These are phyloP conservation scores for Oxyura jamaicensis DNA, from an alignment of 2,113 vertebrate species.

Conservation along the genomic window DNA sequence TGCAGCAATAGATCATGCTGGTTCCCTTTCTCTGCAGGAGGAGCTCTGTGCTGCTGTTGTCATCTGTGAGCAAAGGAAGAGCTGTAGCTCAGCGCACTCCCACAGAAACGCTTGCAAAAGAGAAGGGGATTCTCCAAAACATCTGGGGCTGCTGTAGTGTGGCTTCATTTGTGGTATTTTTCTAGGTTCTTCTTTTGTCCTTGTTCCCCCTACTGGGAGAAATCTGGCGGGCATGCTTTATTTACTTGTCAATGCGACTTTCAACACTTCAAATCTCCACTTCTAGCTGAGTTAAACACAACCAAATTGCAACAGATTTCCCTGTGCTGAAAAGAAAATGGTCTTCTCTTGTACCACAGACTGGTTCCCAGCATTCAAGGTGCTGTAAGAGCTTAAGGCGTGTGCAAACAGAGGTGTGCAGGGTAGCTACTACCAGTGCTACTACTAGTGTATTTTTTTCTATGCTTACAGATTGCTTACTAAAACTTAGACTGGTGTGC, in stretches of 20 bases:
- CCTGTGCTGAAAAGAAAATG: neutral
- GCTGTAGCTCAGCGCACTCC: neutral
- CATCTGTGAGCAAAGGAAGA: neutral
- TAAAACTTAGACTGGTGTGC: neutral
- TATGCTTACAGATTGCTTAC: accelerated
- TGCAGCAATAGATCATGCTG: neutral
- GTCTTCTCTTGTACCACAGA: accelerated
- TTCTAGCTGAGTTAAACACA: neutral
- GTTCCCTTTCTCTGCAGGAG: neutral
- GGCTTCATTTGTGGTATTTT: neutral
- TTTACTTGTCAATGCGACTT: neutral
- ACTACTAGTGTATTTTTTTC: neutral
- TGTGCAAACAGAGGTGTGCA: accelerated
- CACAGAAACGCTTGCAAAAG: neutral
- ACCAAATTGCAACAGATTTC: neutral
- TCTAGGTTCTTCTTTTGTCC: neutral
- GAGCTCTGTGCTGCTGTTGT: neutral
- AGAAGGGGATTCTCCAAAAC: neutral
- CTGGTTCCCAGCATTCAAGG: neutral
- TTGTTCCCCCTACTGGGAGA: neutral
- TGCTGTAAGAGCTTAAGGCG: neutral
- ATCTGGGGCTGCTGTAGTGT: neutral
- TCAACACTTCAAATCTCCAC: neutral
- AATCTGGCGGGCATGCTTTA: neutral
- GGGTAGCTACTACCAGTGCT: neutral